Evolutionary conservation across 2,113 vertebrate species (phyloP).

Genomic region (Procavia capensis): DNA sequence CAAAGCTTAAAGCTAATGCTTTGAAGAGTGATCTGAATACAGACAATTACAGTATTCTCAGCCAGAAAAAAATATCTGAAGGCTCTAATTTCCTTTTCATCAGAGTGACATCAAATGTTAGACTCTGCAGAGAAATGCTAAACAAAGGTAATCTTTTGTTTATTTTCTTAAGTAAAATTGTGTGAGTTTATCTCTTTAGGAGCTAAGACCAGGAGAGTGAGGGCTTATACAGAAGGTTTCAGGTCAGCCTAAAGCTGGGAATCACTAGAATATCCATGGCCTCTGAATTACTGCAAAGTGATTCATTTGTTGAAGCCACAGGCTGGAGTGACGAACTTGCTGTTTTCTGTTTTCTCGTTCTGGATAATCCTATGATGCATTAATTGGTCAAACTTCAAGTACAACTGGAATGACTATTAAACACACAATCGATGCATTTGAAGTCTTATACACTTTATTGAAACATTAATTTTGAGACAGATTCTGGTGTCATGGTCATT

Average conservation of each 20-base stretch:
- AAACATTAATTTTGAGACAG: slow-evolving; percentile 16
- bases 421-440: background rate
- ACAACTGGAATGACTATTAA: background rate
- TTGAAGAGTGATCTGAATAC: slow-evolving; percentile 37
- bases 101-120: background rate
- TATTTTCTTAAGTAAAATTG: slow-evolving; percentile 38
- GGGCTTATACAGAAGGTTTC: background rate
- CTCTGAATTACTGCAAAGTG: background rate
- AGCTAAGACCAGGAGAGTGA: background rate
- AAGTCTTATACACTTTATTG: background rate
- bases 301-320: background rate
- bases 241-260: background rate
- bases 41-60: slow-evolving; percentile 44
- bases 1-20: slow-evolving; percentile 28
- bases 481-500: background rate
- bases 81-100: background rate
- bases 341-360: slow-evolving; percentile 14
- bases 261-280: background rate
- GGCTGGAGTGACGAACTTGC: background rate
- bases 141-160: background rate
- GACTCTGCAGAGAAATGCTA: background rate
- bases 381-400: background rate
- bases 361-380: background rate
- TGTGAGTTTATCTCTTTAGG: too few relatives aligned
- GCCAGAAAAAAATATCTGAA: background rate